Conservation (phyloP, 2,113 vertebrate species). For the Tupaia chinensis region DNA sequence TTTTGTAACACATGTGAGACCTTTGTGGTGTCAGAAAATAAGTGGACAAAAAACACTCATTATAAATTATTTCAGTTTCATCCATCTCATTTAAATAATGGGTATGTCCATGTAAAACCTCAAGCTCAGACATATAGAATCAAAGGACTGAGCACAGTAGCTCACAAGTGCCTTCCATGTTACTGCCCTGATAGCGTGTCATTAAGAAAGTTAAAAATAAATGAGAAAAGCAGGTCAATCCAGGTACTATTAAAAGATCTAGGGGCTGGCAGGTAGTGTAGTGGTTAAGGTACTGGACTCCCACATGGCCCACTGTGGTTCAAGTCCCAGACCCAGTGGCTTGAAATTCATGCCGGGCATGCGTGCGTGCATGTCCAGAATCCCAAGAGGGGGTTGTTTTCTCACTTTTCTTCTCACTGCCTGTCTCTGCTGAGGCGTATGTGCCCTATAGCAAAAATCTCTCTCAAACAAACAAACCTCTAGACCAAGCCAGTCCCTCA, state of each 20-base stretch:
- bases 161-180: accelerated
- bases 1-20: conserved; percentile 1
- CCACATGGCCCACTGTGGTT: no score
- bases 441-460: no score
- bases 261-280: no score
- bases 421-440: no score
- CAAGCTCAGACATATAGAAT: not conserved
- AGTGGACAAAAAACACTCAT: not conserved
- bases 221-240: not conserved
- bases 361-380: no score
- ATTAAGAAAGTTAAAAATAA: not conserved
- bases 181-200: not conserved
- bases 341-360: no score
- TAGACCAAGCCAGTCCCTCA: not conserved
- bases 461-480: not conserved
- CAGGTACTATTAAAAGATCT: not conserved
- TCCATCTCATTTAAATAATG: not conserved
- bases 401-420: no score
- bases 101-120: not conserved
- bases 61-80: not conserved
- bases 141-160: not conserved
- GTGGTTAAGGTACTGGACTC: no score
- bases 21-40: not conserved
- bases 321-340: no score
- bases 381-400: no score